Base-by-base conservation (phyloP, 2,797 vertebrate species). In the Centropyge bicolor region DNA sequence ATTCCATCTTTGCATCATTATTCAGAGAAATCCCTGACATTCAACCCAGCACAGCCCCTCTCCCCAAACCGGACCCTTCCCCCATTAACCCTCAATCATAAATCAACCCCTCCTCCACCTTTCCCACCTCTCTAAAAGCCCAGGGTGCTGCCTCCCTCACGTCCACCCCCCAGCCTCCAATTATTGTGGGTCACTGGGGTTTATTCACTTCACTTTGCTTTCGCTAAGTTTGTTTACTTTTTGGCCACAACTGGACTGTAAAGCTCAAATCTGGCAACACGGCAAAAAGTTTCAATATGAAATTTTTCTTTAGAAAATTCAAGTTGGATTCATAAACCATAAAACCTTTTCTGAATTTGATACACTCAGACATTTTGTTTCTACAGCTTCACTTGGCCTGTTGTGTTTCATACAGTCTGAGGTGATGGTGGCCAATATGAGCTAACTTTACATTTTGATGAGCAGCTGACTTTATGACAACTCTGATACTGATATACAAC, bases 21-120 rank as follows among this genome's bases (percentile, higher is more conserved):
- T 88, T 86, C 91, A 82, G 64, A 66, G 55, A 91, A 87, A 85
- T 75, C 76, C 62, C 71, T 83, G 87, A 90, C 87, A 84, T 88
- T 86, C 84, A 86, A 74, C 77, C 82, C 80, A 54, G 64, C 20
- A 2, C 24, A 77, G 78, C 78, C 79, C 80, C 63, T 81, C 72
- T 79, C 61, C 27, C 71, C 46, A 60, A 62, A 71, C 27, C 70
- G 40, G 22, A 54, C 85, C 92, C 87, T 70, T 86, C 89, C 90
- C 88, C 84, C 82, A 57, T 78, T 70, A 81, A 73, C 72, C 80
- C 86, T 79, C 87, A 72, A 89, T 89, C 90, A 92, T 92, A 91
- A 91, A 91, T 92, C 91, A 92, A 79, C 88, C 92, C 92, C 88
- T 92, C 89, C 91, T 85, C 93, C 91, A 88, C 69, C 67, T 91